Evolutionary conservation across 1,140 invertebrate species (phyloP).

Genomic region (Drosophila carrolli): DNA sequence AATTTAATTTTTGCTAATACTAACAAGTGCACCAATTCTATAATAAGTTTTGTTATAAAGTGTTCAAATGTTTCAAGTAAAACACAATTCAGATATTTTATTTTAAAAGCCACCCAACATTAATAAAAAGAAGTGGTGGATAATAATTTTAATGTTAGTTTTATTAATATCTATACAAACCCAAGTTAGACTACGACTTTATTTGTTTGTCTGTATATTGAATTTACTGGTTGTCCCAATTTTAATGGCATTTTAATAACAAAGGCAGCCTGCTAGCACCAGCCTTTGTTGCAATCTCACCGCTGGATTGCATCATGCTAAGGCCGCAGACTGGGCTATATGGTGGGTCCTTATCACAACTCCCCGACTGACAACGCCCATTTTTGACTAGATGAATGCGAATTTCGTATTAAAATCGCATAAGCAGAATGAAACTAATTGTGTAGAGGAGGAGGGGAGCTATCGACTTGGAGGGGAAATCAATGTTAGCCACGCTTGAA

Average conservation of each 20-base stretch:
- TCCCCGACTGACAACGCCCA: constrained; percentile 52
- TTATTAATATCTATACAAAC: too few species aligned
- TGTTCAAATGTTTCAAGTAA: too few species aligned
- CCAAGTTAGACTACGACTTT: neutral
- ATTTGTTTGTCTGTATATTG: constrained; percentile 25
- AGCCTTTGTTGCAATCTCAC: constrained; percentile 61
- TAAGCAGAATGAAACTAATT: constrained; percentile 76
- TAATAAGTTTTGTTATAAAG: too few species aligned
- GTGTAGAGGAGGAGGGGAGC: constrained; percentile 10
- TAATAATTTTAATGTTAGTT: too few species aligned
- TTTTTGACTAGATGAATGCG: constrained; percentile 36
- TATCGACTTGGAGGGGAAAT: constrained; percentile 31
- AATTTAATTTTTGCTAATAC: too few species aligned
- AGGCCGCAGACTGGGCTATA: constrained; percentile 6
- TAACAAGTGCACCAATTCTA: too few species aligned
- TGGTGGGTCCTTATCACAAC: constrained; percentile 64
- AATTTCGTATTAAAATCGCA: constrained; percentile 75
- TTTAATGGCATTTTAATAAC: constrained; percentile 77
- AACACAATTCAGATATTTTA: too few species aligned
- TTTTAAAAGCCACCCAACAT: too few species aligned
- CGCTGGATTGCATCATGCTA: constrained; percentile 68
- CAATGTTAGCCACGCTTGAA: constrained; percentile 75
- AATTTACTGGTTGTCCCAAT: constrained; percentile 66
- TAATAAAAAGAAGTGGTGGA: too few species aligned
- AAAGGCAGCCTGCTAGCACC: constrained; percentile 41